phyloP scores from a whole-genome alignment of 2,888 invertebrate species.

The Carabus problematicus region DNA sequence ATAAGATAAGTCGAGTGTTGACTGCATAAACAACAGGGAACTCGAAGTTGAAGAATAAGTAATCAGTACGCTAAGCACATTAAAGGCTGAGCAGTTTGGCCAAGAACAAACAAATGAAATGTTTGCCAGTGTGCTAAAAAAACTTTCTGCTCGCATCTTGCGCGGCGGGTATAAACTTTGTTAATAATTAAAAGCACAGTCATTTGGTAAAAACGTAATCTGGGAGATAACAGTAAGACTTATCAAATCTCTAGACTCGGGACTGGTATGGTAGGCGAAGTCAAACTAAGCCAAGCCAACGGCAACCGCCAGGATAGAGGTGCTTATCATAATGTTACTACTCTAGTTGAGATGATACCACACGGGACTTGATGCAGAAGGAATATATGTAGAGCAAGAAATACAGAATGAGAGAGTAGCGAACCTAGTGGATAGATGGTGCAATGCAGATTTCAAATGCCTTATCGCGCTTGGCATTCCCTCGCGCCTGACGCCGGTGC shows the following conservation, averaged over 20 bases:
- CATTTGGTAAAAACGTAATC: conserved; percentile 40
- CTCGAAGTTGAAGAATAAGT: conserved; percentile 33
- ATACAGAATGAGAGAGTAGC: neutral
- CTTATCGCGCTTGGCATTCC: conserved; percentile 28
- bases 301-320: neutral
- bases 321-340: neutral
- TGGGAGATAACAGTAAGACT: conserved; percentile 32
- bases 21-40: conserved; percentile 14
- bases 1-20: conserved; percentile 36
- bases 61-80: conserved; percentile 38
- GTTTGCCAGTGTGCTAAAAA: conserved; percentile 37
- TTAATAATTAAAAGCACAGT: conserved; percentile 40
- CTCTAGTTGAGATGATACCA: too few relatives aligned
- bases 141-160: conserved; percentile 28
- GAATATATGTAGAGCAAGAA: too few relatives aligned
- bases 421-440: neutral
- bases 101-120: conserved; percentile 37
- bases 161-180: conserved; percentile 28
- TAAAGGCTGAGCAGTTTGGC: conserved; percentile 38
- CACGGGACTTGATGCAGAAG: too few relatives aligned
- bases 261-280: neutral
- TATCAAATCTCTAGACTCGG: conserved; percentile 32
- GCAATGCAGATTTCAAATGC: conserved; percentile 32
- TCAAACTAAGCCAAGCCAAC: neutral
- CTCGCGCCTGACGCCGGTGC: conserved; percentile 18